phyloP scores from a whole-genome alignment of 2,888 invertebrate species.

The Linnaemya tessellans region DNA sequence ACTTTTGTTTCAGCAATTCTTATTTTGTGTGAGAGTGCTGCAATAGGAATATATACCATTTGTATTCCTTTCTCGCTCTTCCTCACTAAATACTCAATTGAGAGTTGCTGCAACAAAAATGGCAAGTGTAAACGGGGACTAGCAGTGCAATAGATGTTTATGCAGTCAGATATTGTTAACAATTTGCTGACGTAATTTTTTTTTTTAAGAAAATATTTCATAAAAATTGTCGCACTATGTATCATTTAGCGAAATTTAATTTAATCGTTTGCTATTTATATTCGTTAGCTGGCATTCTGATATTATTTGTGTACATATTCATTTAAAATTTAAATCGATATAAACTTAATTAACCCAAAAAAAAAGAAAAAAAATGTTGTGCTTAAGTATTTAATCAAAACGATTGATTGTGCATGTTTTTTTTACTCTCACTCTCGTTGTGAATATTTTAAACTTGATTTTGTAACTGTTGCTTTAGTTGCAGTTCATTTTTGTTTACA shows the following conservation, averaged over 20 bases:
- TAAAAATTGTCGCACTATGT: not conserved
- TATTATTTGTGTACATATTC: not conserved
- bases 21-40: no score
- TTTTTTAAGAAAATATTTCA: not conserved
- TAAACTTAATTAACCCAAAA: not conserved
- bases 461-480: not conserved
- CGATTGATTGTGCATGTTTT: constrained; percentile 19
- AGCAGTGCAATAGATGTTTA: no score
- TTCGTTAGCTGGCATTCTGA: not conserved
- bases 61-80: no score
- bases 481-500: not conserved
- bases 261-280: not conserved
- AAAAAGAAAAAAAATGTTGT: not conserved
- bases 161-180: not conserved
- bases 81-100: no score
- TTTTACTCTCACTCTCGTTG: constrained; percentile 24
- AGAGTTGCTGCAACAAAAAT: no score
- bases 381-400: not conserved
- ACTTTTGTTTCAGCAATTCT: no score
- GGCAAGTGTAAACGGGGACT: no score
- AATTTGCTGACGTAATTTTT: not conserved
- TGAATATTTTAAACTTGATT: constrained; percentile 34
- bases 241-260: not conserved
- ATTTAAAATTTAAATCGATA: constrained; percentile 10
- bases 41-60: no score